A percentile compares a stretch with the other conserved stretches of the same genome.
Evolutionary conservation across 2,888 invertebrate genomes (phyloP).

Genomic region (Catocala sponsa): DNA sequence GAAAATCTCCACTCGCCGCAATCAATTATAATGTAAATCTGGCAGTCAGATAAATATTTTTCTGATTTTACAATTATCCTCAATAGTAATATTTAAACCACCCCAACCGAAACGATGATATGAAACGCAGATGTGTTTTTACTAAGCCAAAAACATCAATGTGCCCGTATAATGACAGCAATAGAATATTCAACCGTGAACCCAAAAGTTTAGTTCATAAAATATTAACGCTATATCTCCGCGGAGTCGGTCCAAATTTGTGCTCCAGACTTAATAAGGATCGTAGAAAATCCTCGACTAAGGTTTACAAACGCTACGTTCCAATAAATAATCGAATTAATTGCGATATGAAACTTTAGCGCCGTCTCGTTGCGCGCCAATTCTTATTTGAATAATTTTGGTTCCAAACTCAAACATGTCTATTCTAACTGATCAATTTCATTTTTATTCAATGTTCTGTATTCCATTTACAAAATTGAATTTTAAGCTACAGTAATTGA

Average conservation of each 20-base stretch:
- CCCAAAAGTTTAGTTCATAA: slow-evolving; percentile 64
- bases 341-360: slow-evolving; percentile 27
- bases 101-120: slow-evolving; percentile 3
- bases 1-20: no score
- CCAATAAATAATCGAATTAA: slow-evolving; percentile 46
- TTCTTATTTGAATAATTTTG: slow-evolving; percentile 40
- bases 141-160: slow-evolving; percentile 32
- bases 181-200: slow-evolving; percentile 64
- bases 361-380: slow-evolving; percentile 19
- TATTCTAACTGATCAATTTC: slow-evolving; percentile 23
- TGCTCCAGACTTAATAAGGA: slow-evolving; percentile 55
- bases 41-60: no score
- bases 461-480: slow-evolving; percentile 23
- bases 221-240: slow-evolving; percentile 63
- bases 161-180: slow-evolving; percentile 31
- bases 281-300: slow-evolving; percentile 55
- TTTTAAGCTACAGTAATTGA: slow-evolving; percentile 8
- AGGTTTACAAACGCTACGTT: slow-evolving; percentile 46
- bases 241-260: slow-evolving; percentile 53
- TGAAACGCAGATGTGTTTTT: slow-evolving; percentile 26
- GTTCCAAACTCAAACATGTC: slow-evolving; percentile 39
- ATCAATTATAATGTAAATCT: no score
- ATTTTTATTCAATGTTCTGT: slow-evolving; percentile 26
- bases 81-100: no score
- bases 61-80: no score